Conservation (phyloP, 1,140 invertebrate species). For the Camponotus pennsylvanicus region DNA sequence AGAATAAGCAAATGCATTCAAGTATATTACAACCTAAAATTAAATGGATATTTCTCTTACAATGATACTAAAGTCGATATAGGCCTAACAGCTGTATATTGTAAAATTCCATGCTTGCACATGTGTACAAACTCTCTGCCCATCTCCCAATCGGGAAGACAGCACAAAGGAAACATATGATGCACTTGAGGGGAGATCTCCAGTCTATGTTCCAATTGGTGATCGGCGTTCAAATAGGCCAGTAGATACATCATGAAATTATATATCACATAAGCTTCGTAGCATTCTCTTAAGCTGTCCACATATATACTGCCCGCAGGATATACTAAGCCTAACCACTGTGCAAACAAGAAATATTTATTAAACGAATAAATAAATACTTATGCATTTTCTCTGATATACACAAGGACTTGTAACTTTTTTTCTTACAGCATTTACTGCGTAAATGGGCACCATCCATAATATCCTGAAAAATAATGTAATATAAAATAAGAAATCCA, state of each 20-base stretch:
- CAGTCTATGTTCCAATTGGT: slow-evolving; percentile 93
- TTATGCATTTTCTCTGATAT: background rate
- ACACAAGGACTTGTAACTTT: slow-evolving; percentile 56
- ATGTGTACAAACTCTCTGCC: slow-evolving; percentile 96
- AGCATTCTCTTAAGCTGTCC: slow-evolving; percentile 97
- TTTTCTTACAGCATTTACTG: slow-evolving; percentile 95
- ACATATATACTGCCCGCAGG: slow-evolving; percentile 95
- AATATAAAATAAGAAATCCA: background rate
- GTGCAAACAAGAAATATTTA: slow-evolving; percentile 73
- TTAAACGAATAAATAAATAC: slow-evolving; percentile 37
- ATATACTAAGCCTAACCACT: slow-evolving; percentile 95
- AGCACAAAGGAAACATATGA: slow-evolving; percentile 95
- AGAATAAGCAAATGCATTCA: background rate
- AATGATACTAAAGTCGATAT: slow-evolving; percentile 95
- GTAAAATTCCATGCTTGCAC: slow-evolving; percentile 98
- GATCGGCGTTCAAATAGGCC: slow-evolving; percentile 95
- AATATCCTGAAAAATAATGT: slow-evolving; percentile 91
- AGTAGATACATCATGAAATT: slow-evolving; percentile 98
- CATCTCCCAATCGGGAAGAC: slow-evolving; percentile 95
- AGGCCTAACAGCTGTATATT: slow-evolving; percentile 96
- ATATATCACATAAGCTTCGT: slow-evolving; percentile 98
- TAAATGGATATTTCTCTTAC: slow-evolving; percentile 86
- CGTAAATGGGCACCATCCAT: slow-evolving; percentile 99
- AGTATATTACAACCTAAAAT: background rate
- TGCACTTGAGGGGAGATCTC: slow-evolving; percentile 94